Evolutionary conservation across 2,797 vertebrate genomes (phyloP).

Genomic region (Alectoris magna): DNA sequence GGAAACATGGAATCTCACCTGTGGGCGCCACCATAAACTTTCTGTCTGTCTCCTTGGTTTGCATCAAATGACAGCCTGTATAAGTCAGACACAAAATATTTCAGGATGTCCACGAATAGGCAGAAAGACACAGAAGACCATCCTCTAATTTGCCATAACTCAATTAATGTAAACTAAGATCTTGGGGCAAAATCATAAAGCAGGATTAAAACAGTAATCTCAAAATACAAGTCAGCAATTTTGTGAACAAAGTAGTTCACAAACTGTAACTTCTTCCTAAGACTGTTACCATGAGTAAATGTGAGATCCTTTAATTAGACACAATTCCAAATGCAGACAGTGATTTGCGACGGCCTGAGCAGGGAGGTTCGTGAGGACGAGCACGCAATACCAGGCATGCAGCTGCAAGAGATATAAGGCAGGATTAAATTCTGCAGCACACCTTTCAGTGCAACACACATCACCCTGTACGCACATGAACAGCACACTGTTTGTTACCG

Average conservation of each 20-base stretch:
- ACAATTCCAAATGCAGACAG: background rate
- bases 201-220: conserved; percentile 48
- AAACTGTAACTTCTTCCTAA: conserved; percentile 60
- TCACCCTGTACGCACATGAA: background rate
- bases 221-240: conserved; percentile 57
- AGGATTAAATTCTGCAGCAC: background rate
- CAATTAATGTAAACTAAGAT: conserved; percentile 62
- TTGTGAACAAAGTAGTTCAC: conserved; percentile 39
- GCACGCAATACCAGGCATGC: background rate
- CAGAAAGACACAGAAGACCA: conserved; percentile 45
- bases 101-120: background rate
- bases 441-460: background rate
- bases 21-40: conserved; percentile 33
- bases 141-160: conserved; percentile 56
- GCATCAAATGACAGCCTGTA: conserved; percentile 1
- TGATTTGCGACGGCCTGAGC: background rate
- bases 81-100: conserved; percentile 13
- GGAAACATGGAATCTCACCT: conserved; percentile 28
- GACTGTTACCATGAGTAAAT: conserved; percentile 5
- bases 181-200: conserved; percentile 61
- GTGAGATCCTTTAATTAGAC: conserved; percentile 58
- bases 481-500: background rate
- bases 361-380: background rate
- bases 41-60: background rate
- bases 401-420: background rate